Base-by-base conservation (phyloP, 2,113 vertebrate species). In the Cyprinodon brontotheroides region DNA sequence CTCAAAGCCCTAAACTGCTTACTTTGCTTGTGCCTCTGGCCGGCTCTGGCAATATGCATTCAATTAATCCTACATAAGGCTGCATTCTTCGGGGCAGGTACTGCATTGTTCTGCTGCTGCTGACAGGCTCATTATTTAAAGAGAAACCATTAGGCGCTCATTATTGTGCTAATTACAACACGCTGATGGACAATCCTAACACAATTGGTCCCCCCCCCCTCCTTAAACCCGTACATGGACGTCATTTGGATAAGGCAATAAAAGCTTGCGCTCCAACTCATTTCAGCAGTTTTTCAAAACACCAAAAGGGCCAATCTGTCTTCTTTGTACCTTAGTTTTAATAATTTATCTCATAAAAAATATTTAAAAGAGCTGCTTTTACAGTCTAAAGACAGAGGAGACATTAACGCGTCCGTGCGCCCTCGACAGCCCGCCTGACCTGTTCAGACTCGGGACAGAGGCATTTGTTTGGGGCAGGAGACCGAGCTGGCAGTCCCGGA, bases 401-500 rank as follows among this genome's bases (percentile, higher is more conserved):
- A 64, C 68, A 62, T 9, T 43, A 73, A 61, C 45, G 59, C 70
- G 38, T 64, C 40, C 40, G 36, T 45, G 1, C 3, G 41, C 3
- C 12, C 20, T 17, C 37, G 3, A 11, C 20, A 0, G 2, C 38
- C 3, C n/a, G 29, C 29, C 29, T 29, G 29, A 29, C 29, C 29
- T 0, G 29, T 11, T 96, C 94, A 98, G 38, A 98, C 96, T 92
- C 97, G 96, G 87, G 97, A 97, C 90, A 97, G 91, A 17, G 96
- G 96, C 96, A 97, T 96, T 90, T 97, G 96, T 90, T 98, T 98
- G 80, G 96, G 96, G 81, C 95, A 97, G 36, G 97, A 98, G 70
- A 96, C 94, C 0, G 96, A 97, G 82, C 97, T 98, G 89, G 95
- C 95, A 0, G 97, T 98, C 64, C 96, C 97, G 0, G 97, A 97